phyloP scores from a whole-genome alignment of 2,113 vertebrate genomes.

The Pyrgilauda ruficollis region DNA sequence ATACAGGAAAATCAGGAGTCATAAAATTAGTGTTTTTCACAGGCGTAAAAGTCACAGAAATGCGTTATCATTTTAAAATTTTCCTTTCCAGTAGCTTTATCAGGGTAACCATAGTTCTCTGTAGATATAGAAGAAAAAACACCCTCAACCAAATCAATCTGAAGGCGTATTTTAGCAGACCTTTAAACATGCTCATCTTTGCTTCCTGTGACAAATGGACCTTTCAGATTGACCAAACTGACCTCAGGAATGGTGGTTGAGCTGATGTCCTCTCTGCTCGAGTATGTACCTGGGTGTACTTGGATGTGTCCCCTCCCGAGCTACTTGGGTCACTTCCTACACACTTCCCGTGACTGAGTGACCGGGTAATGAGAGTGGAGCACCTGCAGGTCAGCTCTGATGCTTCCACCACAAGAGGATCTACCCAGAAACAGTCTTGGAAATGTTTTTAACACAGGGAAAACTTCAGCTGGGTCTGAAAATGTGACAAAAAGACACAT shows the following conservation, averaged over 20 bases:
- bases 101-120: not conserved
- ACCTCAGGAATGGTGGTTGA: not conserved
- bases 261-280: not conserved
- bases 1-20: not conserved
- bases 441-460: not conserved
- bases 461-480: not conserved
- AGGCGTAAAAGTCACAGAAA: not conserved
- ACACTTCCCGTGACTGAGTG: not conserved
- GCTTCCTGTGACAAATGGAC: not conserved
- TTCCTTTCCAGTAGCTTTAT: not conserved
- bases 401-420: not conserved
- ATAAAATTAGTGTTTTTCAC: not conserved
- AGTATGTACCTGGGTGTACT: not conserved
- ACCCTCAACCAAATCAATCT: not conserved
- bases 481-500: not conserved
- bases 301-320: not conserved
- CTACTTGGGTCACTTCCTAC: not conserved
- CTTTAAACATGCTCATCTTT: not conserved
- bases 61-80: not conserved
- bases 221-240: not conserved
- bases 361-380: accelerated
- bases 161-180: not conserved
- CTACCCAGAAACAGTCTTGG: not conserved
- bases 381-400: not conserved
- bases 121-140: not conserved